A percentile compares a stretch with the other conserved stretches of the same genome.
These are phyloP conservation scores for Imbricaverruca yamaguchii DNA, from an alignment of 2,888 invertebrate species.

Conservation along the genomic window DNA sequence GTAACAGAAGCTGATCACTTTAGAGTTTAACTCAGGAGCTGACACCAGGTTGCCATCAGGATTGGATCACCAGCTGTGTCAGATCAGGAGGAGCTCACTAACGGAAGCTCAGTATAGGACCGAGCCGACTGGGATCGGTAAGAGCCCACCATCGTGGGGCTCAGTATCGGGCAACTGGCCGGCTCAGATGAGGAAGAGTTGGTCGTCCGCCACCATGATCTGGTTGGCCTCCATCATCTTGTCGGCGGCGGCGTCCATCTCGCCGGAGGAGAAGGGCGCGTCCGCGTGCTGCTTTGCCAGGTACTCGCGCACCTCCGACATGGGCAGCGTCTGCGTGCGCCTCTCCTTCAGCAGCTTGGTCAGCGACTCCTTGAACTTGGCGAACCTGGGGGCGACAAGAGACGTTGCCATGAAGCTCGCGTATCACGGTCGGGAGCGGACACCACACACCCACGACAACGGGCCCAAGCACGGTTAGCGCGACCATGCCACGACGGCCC, in stretches of 20 bases:
- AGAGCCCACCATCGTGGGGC: slow-evolving; percentile 61
- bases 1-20: too few relatives aligned
- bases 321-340: slow-evolving; percentile 63
- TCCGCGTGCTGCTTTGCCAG: slow-evolving; percentile 55
- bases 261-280: slow-evolving; percentile 55
- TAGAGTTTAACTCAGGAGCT: too few relatives aligned
- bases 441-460: too few relatives aligned
- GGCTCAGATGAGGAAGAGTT: slow-evolving; percentile 68
- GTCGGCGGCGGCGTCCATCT: slow-evolving; percentile 68
- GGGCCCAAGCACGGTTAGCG: too few relatives aligned
- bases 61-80: too few relatives aligned
- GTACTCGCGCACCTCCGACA: slow-evolving; percentile 56
- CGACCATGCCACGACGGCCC: too few relatives aligned
- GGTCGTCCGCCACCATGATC: slow-evolving; percentile 80
- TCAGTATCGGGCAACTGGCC: not conserved
- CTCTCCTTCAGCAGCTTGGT: slow-evolving; percentile 68
- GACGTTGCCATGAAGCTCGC: not conserved
- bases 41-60: too few relatives aligned
- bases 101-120: too few relatives aligned
- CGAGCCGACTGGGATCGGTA: slow-evolving; percentile 37
- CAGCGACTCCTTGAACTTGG: slow-evolving; percentile 62
- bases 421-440: too few relatives aligned
- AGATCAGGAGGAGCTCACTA: too few relatives aligned
- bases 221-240: slow-evolving; percentile 84
- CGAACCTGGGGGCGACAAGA: slow-evolving; percentile 44